phyloP scores from a whole-genome alignment of 2,797 vertebrate genomes.

The Sebastes aleutianus region DNA sequence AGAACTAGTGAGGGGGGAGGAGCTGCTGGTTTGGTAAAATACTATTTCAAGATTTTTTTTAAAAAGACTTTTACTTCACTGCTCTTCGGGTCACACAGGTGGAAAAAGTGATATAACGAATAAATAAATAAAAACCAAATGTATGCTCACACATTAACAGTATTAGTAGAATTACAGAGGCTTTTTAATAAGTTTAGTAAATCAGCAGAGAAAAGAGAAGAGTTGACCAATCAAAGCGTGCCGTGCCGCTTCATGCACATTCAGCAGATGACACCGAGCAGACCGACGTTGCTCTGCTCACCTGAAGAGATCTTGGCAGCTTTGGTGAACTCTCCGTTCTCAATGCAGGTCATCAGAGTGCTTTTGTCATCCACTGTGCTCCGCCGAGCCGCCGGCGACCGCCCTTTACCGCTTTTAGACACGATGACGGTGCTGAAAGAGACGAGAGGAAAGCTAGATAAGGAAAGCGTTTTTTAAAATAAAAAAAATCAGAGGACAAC shows the following conservation, averaged over 20 bases:
- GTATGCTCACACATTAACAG: neutral
- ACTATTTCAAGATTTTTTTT: neutral
- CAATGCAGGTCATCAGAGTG: constrained; percentile 86
- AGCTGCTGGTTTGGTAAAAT: neutral
- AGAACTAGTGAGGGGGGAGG: neutral
- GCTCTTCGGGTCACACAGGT: neutral
- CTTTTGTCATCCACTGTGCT: constrained; percentile 92
- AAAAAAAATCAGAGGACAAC: neutral
- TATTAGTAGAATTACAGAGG: neutral
- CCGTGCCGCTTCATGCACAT: constrained; percentile 33
- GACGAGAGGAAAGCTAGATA: neutral
- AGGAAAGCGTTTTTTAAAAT: neutral
- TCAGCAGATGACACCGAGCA: neutral
- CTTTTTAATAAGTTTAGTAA: neutral
- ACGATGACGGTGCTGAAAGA: constrained; percentile 76
- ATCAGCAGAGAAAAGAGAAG: neutral
- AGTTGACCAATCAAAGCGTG: constrained; percentile 24
- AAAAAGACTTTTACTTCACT: neutral
- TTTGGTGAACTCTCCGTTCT: constrained; percentile 90
- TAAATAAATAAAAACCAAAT: neutral
- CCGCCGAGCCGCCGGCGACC: constrained; percentile 87
- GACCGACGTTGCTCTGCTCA: constrained; percentile 64
- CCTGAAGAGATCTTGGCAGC: constrained; percentile 89
- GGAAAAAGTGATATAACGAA: neutral
- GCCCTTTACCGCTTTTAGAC: constrained; percentile 88